A percentile compares a stretch with the other conserved stretches of the same genome.
phyloP scores from a whole-genome alignment of 2,797 vertebrate species.

The Telmatherina bonti region DNA sequence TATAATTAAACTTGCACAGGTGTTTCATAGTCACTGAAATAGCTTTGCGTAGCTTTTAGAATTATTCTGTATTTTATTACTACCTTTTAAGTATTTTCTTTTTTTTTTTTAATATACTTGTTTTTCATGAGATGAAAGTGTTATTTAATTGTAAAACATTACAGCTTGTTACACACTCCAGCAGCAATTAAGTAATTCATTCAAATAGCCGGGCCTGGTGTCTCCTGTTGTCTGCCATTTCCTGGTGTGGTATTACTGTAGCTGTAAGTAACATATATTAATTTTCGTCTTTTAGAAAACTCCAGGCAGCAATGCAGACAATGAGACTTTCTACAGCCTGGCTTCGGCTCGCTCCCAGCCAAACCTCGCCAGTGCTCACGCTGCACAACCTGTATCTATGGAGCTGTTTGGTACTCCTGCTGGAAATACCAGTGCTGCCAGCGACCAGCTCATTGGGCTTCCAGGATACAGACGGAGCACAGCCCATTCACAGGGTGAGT shows the following conservation, averaged over 20 bases:
- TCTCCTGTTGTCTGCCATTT: background rate
- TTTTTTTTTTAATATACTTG: background rate
- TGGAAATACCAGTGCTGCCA: slow-evolving; percentile 36
- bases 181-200: background rate
- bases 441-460: slow-evolving; percentile 84
- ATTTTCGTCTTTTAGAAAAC: slow-evolving; percentile 76
- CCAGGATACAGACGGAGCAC: slow-evolving; percentile 91
- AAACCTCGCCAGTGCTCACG: slow-evolving; percentile 70
- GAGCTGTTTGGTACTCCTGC: slow-evolving; percentile 75
- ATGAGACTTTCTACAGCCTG: slow-evolving; percentile 86
- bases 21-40: no score
- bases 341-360: slow-evolving; percentile 76
- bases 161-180: background rate
- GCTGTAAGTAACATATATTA: background rate
- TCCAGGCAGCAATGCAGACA: slow-evolving; percentile 60
- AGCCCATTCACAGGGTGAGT: slow-evolving; percentile 75
- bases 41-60: background rate
- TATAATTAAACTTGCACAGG: no score
- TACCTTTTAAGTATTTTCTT: background rate
- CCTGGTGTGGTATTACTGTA: slow-evolving; percentile 5
- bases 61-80: background rate
- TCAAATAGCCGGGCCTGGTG: background rate
- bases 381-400: slow-evolving; percentile 65
- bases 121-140: slow-evolving; percentile 1
- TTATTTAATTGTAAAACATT: background rate